phyloP scores from a whole-genome alignment of 2,888 invertebrate genomes.

The Aspidiotus destructor region DNA sequence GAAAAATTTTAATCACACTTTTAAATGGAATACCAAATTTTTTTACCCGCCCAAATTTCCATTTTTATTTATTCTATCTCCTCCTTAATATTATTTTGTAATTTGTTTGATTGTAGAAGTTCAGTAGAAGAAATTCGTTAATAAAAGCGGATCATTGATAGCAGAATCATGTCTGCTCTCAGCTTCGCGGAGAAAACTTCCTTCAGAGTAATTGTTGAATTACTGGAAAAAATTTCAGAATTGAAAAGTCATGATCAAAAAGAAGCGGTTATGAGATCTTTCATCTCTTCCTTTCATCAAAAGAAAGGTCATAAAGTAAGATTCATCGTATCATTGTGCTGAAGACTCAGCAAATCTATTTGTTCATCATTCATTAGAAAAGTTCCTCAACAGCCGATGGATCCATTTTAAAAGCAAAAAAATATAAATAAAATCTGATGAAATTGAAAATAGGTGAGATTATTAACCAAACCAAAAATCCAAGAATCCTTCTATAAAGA shows the following conservation, averaged over 20 bases:
- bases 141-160: too few relatives aligned
- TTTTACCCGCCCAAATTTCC: too few relatives aligned
- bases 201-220: slow-evolving; percentile 50
- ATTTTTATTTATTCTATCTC: too few relatives aligned
- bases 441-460: neutral
- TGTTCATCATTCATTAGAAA: too few relatives aligned
- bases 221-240: slow-evolving; percentile 53
- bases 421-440: neutral
- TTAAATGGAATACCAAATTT: neutral
- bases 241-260: slow-evolving; percentile 45
- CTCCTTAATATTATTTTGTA: neutral
- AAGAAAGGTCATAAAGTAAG: slow-evolving; percentile 39
- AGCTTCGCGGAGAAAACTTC: slow-evolving; percentile 29
- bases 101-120: neutral
- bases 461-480: neutral
- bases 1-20: neutral
- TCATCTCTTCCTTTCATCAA: slow-evolving; percentile 45
- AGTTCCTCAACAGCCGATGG: too few relatives aligned
- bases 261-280: slow-evolving; percentile 45
- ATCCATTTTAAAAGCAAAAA: too few relatives aligned
- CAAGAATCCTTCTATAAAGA: too few relatives aligned
- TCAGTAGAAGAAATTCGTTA: neutral
- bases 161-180: slow-evolving; percentile 13
- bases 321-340: too few relatives aligned
- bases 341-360: too few relatives aligned